phyloP scores from a whole-genome alignment of 35 echinoderm and acorn worm species.

The Eucidaris tribuloides region DNA sequence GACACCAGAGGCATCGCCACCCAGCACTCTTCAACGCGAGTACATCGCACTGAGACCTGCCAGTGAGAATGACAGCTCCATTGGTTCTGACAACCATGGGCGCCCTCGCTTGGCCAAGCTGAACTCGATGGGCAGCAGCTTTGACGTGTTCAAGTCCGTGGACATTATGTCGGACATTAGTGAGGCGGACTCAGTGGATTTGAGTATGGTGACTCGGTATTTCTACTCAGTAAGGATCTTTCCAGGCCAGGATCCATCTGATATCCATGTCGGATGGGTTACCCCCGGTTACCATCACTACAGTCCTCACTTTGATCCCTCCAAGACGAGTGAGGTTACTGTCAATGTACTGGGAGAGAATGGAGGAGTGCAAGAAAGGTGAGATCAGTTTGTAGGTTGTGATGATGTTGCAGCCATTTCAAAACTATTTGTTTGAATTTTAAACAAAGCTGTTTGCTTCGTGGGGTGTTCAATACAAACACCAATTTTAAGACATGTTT shows the following conservation, averaged over 20 bases:
- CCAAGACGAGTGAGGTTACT: constrained; percentile 75
- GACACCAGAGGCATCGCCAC: constrained; percentile 66
- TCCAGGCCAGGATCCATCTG: constrained; percentile 88
- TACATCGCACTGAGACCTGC: constrained; percentile 49
- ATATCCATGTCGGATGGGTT: constrained; percentile 95
- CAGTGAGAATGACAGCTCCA: constrained; percentile 62
- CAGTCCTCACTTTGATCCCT: constrained; percentile 52
- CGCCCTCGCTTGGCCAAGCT: constrained; percentile 64
- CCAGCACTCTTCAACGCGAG: constrained; percentile 36
- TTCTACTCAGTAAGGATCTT: constrained; percentile 80
- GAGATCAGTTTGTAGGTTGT: too few species aligned
- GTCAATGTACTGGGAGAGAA: constrained; percentile 78
- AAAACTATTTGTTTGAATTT: too few species aligned
- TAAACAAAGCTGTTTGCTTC: too few species aligned
- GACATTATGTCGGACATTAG: constrained; percentile 97
- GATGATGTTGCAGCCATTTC: too few species aligned
- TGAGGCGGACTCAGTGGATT: constrained; percentile 92
- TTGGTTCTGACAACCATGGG: constrained; percentile 38
- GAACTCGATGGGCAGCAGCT: constrained; percentile 83
- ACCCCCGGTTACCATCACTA: constrained; percentile 89
- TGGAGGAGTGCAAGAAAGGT: constrained; percentile 94
- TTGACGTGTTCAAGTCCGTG: constrained; percentile 88
- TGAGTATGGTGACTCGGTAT: constrained; percentile 63
- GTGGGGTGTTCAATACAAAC: too few species aligned
- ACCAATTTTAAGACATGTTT: too few species aligned